phyloP scores from a whole-genome alignment of 1,140 invertebrate species.

The Lordiphosa clarofinis region DNA sequence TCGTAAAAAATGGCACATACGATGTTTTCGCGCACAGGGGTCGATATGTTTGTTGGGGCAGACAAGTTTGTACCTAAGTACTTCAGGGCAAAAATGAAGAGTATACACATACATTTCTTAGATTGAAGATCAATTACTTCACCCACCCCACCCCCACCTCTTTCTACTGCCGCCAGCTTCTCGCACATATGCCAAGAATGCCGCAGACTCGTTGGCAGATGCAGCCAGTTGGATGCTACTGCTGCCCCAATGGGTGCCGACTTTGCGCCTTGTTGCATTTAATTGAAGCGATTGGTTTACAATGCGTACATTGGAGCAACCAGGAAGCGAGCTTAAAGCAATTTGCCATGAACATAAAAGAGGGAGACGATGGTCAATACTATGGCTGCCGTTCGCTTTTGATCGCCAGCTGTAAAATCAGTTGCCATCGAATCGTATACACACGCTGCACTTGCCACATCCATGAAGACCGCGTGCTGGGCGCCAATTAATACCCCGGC shows the following conservation, averaged over 20 bases:
- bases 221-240: slow-evolving; percentile 16
- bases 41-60: too few relatives aligned
- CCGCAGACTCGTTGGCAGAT: slow-evolving; percentile 47
- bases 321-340: slow-evolving; percentile 58
- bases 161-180: not conserved
- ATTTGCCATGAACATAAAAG: slow-evolving; percentile 33
- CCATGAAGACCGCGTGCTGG: slow-evolving; percentile 32
- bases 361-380: slow-evolving; percentile 3
- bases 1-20: too few relatives aligned
- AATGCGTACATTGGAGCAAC: slow-evolving; percentile 53
- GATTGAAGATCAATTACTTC: slow-evolving; percentile 43
- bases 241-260: slow-evolving; percentile 31
- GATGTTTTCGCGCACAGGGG: too few relatives aligned
- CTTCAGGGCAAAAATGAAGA: too few relatives aligned
- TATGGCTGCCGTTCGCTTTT: slow-evolving; percentile 31
- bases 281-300: slow-evolving; percentile 66
- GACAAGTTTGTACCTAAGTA: too few relatives aligned
- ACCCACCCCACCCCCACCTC: not conserved
- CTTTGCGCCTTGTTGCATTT: slow-evolving; percentile 62
- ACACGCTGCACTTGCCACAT: slow-evolving; percentile 27
- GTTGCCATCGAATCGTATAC: slow-evolving; percentile 56
- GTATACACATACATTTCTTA: too few relatives aligned
- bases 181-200: slow-evolving; percentile 32
- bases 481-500: slow-evolving; percentile 54
- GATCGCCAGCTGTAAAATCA: slow-evolving; percentile 67